Evolutionary conservation across 2,888 invertebrate genomes (phyloP), one percentile per base, ranked within the genome.

Genomic region (Eupithecia subumbrata): DNA sequence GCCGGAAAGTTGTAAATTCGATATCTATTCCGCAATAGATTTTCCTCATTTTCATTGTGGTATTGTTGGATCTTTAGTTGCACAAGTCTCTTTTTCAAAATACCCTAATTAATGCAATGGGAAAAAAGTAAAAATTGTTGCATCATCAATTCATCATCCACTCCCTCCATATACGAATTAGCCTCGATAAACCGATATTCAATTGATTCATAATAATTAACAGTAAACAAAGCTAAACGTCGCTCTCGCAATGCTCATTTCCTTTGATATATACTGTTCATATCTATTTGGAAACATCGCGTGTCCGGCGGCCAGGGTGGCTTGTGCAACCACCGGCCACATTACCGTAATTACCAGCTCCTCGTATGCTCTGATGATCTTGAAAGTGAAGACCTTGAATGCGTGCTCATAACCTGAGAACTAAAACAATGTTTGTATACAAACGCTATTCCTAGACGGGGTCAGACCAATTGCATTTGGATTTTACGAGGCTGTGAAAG

Each of bases 361-460:
- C 77, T 77, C 77, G 84, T 85, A 88, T 91, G 92, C 91, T 94
- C 94, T 88, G 93, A 83, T 95, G 95, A 92, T 94, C 95, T 95
- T 95, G 95, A 95, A 95, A 95, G 95, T 92, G 92, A 95, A 90
- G 93, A 91, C 94, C 93, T 94, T 92, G 92, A 78, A 76, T 76
- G 85, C 87, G 88, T 88, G 86, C 84, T 86, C 86, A 86, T 84
- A 88, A 87, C 86, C 87, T 90, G 91, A 88, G 91, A 91, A 90
- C 88, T 87, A 85, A 82, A 87, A 91, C 87, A 88, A 87, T 91
- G 91, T 92, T 92, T 91, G 89, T 91, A 87, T 87, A 91, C 89
- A 89, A 88, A 88, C 83, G 76, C 81, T 82, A 80, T 81, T 82
- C 80, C 80, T 82, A 81, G 81, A 82, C 81, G 79, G 81, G 77